Base-by-base conservation (phyloP, 2,797 vertebrate species). In the Pseudocheirus occidentalis region DNA sequence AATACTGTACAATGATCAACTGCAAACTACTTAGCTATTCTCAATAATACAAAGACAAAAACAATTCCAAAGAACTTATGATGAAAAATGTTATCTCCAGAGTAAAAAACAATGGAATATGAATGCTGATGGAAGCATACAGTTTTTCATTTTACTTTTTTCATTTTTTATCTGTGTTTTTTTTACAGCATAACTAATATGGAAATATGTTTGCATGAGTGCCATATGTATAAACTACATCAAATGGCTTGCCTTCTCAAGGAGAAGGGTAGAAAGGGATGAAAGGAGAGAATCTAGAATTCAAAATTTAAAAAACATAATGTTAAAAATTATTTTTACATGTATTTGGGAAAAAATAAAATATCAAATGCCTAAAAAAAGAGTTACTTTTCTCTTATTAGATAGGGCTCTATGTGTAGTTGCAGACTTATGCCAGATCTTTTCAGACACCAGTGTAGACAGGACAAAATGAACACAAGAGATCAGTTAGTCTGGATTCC, bases 341-440 rank as follows among this genome's bases (percentile, higher is more conserved):
- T 73, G 27, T 73, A 21, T 73, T 40, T 73, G 34, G 5, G 1
- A 24, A 40, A 73, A 40, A 73, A 12, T 40, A 21, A 34, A 40
- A 73, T 40, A n/a, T 73, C 1, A 40, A 73, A 73, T 21, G 3
- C 2, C 5, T 73, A 3, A 21, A 73, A 66, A 73, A 40, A 66
- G 53, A 73, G 66, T 73, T 40, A 73, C 16, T 46, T 81, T 24
- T 81, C 21, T 81, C 21, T 81, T 81, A 18, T 81, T 81, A 40
- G 3, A 1, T 81, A 46, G 21, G 3, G 0, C 4, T 46, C 21
- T 11, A 10, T 46, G 0, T 46, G 40, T 81, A 6, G 6, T 46
- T 81, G 9, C 18, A 81, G 12, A 46, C 9, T 73, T 40, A 4
- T 16, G 31, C 59, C 31, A n/a, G 2, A 40, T 73, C 34, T 73